phyloP scores from a whole-genome alignment of 2,113 vertebrate genomes.

The Elephantulus edwardii region DNA sequence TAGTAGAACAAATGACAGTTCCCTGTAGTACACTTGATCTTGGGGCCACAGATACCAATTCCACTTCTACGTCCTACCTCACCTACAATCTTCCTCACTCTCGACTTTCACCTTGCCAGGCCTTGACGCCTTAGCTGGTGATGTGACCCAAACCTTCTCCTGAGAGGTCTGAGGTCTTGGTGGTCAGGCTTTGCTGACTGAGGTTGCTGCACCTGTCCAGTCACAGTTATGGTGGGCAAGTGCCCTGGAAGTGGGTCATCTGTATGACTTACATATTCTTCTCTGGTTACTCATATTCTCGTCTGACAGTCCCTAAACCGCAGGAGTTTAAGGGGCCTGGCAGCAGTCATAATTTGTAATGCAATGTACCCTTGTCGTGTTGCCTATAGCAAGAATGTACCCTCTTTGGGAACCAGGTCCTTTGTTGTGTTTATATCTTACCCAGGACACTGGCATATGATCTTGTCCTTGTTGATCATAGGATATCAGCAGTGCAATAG shows the following conservation, averaged over 20 bases:
- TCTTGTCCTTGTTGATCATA: not conserved
- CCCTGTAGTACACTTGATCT: not conserved
- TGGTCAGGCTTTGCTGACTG: not conserved
- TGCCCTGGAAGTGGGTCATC: not conserved
- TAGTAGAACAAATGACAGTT: not conserved
- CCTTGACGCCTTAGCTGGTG: not conserved
- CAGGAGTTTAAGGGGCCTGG: not conserved
- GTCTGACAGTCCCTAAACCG: not conserved
- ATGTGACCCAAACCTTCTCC: not conserved
- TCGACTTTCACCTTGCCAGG: not conserved
- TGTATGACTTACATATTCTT: not conserved
- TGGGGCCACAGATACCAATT: not conserved
- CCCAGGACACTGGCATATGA: not conserved
- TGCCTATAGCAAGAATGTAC: not conserved
- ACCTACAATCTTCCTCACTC: not conserved
- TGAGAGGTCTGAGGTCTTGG: not conserved
- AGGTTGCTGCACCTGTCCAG: too few relatives aligned
- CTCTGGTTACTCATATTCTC: not conserved
- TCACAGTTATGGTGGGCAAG: not conserved
- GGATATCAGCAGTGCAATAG: not conserved
- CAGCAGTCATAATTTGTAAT: not conserved
- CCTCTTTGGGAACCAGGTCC: not conserved
- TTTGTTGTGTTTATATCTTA: not conserved
- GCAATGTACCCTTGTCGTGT: not conserved
- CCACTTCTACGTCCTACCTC: not conserved